Base-by-base conservation (phyloP, 2,888 invertebrate genomes). In the Tanytarsus gracilentus region DNA sequence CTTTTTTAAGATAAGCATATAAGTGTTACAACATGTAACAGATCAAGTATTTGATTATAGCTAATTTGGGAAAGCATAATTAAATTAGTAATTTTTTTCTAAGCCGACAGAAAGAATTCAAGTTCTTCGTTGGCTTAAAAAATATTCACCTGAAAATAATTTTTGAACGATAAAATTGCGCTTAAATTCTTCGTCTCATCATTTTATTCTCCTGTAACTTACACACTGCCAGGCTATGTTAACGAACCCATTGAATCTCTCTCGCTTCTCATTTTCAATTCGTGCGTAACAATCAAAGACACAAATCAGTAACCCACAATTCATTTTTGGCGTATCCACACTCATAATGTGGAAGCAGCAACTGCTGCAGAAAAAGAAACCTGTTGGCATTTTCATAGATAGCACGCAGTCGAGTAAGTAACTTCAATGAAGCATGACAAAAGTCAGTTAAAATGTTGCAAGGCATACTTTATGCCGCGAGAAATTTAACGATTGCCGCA, bases 301-400 rank as follows among this genome's bases (percentile, higher is more conserved):
- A 44, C 44, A 44, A 44, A 44, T 44, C 44, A 44, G 44, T 44
- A 44, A 23, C 44, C 44, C 44, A 44, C 44, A 44, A 44, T 44
- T 44, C 44, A 44, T 44, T 23, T 6, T 44, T 33, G 9, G 9
- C 6, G 33, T 11, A 4, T 44, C 44, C n/a, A 23, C 16, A 14
- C 36, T 36, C 36, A 16, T 36, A 14, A 36, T 36, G n/a, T n/a
- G 14, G n/a, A 3, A 36, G n/a, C 33, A 33, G 33, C 11, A 33
- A 3, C 2, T 3, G 4, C 4, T n/a, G n/a, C n/a, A 33, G 14
- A 33, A 33, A 33, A 3, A 33, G 8, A 44, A 44, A 44, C 44
- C 44, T 44, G 44, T 44, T 44, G 18, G n/a, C n/a, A n/a, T n/a
- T 18, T 44, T 11, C 21, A 44, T 9, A 44, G n/a, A 40, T 40